Conservation (phyloP, 2,888 invertebrate species). For the Caenorhabditis angaria region DNA sequence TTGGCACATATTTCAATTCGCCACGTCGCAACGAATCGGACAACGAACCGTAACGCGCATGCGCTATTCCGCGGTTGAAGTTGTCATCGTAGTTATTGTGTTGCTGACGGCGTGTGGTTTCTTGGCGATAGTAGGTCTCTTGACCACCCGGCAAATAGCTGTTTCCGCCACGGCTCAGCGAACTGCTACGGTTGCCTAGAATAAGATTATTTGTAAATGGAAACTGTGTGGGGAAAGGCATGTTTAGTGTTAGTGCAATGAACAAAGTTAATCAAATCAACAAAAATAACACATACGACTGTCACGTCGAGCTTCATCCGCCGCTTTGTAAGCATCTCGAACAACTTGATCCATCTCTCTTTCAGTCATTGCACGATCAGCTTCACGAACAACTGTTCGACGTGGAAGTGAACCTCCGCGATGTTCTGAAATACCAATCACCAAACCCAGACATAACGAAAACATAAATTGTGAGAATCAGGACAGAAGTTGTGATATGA, state of each 20-base stretch:
- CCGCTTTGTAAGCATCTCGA: conserved; percentile 59
- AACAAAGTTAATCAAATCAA: conserved; percentile 8
- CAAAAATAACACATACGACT: conserved; percentile 30
- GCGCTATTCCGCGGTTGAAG: conserved; percentile 58
- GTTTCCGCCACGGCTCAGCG: conserved; percentile 53
- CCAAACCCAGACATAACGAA: background rate
- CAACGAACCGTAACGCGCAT: conserved; percentile 68
- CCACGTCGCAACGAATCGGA: conserved; percentile 69
- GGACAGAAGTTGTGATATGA: background rate
- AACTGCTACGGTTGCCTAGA: conserved; percentile 64
- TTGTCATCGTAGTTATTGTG: conserved; percentile 50
- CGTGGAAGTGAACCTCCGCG: conserved; percentile 47
- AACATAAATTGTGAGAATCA: background rate
- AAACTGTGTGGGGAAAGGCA: background rate
- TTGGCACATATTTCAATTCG: conserved; percentile 69
- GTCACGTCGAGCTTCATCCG: conserved; percentile 56
- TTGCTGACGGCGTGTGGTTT: conserved; percentile 58
- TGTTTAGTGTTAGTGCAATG: background rate
- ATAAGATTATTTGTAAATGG: background rate
- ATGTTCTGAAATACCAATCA: conserved; percentile 19
- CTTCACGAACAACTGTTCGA: conserved; percentile 42
- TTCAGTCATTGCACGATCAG: conserved; percentile 56
- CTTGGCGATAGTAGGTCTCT: conserved; percentile 59
- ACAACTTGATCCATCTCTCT: conserved; percentile 60
- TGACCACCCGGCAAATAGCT: conserved; percentile 42